Conservation (phyloP, 2,797 vertebrate species). For the Hemitrygon akajei region DNA sequence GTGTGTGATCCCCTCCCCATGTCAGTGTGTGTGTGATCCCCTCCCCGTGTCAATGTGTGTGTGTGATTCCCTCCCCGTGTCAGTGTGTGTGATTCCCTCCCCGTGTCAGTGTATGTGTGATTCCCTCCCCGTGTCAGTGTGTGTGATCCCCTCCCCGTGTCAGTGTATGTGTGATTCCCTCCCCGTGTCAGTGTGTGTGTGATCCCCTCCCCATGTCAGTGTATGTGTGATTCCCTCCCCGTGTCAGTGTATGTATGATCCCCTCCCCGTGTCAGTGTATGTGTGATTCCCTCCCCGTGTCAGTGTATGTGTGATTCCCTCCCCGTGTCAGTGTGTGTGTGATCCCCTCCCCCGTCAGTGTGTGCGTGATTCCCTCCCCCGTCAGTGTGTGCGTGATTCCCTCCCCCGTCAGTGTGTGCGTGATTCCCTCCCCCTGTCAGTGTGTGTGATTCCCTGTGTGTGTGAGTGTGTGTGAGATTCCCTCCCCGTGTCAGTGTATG, state of each 20-base stretch:
- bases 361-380: constrained; percentile 33
- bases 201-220: background rate
- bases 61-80: background rate
- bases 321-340: too few species aligned
- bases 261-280: too few species aligned
- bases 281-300: too few species aligned
- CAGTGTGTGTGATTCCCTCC: background rate
- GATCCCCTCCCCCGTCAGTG: background rate
- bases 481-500: too few species aligned
- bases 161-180: background rate
- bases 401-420: background rate
- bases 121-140: constrained; percentile 8
- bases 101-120: background rate
- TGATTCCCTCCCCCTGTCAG: too few species aligned
- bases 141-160: constrained; percentile 39
- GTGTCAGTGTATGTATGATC: too few species aligned
- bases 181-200: background rate
- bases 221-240: too few species aligned
- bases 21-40: constrained; percentile 40
- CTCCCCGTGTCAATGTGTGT: background rate
- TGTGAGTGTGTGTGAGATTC: too few species aligned
- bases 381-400: background rate
- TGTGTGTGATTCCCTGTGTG: too few species aligned
- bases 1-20: constrained; percentile 40
- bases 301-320: too few species aligned